Evolutionary conservation across 2,888 invertebrate species (phyloP), one percentile per base, ranked within the genome.

Genomic region (Ernsta delagoae): DNA sequence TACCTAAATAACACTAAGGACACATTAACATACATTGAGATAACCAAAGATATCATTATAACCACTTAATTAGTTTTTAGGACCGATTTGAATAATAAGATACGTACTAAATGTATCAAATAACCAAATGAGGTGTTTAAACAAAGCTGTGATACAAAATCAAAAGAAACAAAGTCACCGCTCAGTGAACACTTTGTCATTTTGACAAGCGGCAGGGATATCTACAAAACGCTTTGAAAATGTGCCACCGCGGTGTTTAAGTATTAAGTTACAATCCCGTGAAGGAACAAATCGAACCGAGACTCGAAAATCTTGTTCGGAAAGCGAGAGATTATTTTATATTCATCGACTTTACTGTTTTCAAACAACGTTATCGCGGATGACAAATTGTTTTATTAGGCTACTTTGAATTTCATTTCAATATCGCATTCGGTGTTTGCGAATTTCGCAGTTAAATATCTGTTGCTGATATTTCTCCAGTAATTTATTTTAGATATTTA

Each of bases 251-350:
- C 78, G 83, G 83, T 83, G 83, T 83, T 79, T 82, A 81, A 83
- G 85, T 89, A 87, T 89, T 83, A 84, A 84, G 83, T 88, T 88
- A 87, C 84, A 83, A 83, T 82, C 80, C 76, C 74, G 78, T 79
- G 75, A 79, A 79, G 79, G 77, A 82, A 83, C 81, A 85, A 86
- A 87, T 86, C 79, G 82, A 83, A 83, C 81, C 77, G 77, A 77
- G 75, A 79, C 75, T 78, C 79, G 78, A 80, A 82, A 84, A 85
- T 84, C 80, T 81, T 79, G 81, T 81, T 83, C 77, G 71, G 72
- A 72, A 77, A 77, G 75, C 75, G 71, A 72, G 73, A 83, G 80
- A 86, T 87, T 83, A 86, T 83, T 86, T 87, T 84, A 87, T 85
- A 87, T 85, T 84, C 82, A 77, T 77, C 73, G 81, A 80, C 73